Base-by-base conservation (phyloP, 1,140 invertebrate genomes). In the Delia radicum region DNA sequence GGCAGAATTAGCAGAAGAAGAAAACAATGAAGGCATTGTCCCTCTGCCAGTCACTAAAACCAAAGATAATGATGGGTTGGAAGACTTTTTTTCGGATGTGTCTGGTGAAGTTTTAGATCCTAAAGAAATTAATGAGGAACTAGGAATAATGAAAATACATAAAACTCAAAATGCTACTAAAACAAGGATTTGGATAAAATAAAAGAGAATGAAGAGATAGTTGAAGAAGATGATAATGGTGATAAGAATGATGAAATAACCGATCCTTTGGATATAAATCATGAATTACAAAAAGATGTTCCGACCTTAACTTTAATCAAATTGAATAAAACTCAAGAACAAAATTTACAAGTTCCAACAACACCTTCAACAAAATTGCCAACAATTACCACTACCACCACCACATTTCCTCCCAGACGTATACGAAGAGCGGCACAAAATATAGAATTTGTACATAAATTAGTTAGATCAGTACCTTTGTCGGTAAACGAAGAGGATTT, bases 231-330 rank as follows among this genome's bases (percentile, higher is more conserved):
- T 15, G 80, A 84, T 31, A 78, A 84, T 28, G 81, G 78, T 24
- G 82, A 79, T 15, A 78, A 80, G 76, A 79, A 80, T 13, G 33
- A 78, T 0, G 81, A 82, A n/a, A 75, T 85, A 6, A 65, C 83
- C 2, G 82, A 85, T 79, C 82, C 83, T 7, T 78, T 83, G 62
- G 80, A 80, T 72, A 85, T 85, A 18, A 85, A 85, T 31, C 81
- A 84, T 61, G 82, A 83, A 48, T 65, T 76, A 6, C 75, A 76
- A 73, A 71, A 65, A 65, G 55, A 29, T 27, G 27, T 69, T 1
- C 65, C 65, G n/a, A 69, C 65, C 3, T 69, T 69, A n/a, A 33
- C 29, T 21, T 18, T 28, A 31, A 6, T 63, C 24, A 75, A 75
- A 55, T 13, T 27, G 27, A 65, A 67, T 37, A 37, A 76, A 4